Evolutionary conservation across 1,140 invertebrate genomes (phyloP).

Genomic region (Rhynchophorus ferrugineus): DNA sequence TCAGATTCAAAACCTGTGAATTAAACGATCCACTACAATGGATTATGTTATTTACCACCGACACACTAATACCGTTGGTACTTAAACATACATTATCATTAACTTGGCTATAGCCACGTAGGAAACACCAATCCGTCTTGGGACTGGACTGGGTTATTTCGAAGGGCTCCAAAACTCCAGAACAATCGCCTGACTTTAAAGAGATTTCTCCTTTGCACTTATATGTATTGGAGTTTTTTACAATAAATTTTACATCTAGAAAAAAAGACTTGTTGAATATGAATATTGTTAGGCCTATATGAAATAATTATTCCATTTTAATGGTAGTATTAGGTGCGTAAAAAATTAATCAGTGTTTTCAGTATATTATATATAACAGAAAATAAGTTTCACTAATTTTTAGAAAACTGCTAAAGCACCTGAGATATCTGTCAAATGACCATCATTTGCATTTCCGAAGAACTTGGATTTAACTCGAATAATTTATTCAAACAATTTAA

Average conservation of each 20-base stretch:
- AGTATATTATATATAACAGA: no score
- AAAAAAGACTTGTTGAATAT: background rate
- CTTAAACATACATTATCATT: conserved; percentile 14
- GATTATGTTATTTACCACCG: background rate
- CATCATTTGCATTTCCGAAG: no score
- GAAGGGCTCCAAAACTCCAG: conserved; percentile 1
- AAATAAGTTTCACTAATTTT: no score
- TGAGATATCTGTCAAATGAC: no score
- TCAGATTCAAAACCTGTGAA: background rate
- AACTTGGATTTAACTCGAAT: no score
- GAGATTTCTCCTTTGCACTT: background rate
- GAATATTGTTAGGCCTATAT: conserved; percentile 2
- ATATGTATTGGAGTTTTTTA: conserved; percentile 2
- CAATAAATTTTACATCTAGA: conserved; percentile 9
- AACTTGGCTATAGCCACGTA: background rate
- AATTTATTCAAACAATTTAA: no score
- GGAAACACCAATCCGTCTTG: conserved; percentile 12
- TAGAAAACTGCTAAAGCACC: no score
- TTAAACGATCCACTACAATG: background rate
- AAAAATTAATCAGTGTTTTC: no score
- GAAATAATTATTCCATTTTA: no score
- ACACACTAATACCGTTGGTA: background rate
- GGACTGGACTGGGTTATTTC: conserved; percentile 6
- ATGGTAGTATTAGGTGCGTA: no score
- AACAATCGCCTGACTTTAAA: conserved; percentile 2